A percentile compares a stretch with the other conserved stretches of the same genome.
Evolutionary conservation across 2,888 invertebrate species (phyloP).

Genomic region (Cosmopolites sordidus): DNA sequence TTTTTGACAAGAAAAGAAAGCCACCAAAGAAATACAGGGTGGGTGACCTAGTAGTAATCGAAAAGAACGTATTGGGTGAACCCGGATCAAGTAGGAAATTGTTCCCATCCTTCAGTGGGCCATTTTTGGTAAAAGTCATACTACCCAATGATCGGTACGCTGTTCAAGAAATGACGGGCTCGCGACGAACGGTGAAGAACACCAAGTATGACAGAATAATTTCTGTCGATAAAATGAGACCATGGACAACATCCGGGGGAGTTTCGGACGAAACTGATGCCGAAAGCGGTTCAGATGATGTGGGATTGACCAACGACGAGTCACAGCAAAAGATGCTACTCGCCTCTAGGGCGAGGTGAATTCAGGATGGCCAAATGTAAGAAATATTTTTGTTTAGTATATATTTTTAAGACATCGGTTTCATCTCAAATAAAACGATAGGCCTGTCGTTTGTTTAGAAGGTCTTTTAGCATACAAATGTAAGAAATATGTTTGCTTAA

Average conservation of each 20-base stretch:
- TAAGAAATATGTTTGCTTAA: no score
- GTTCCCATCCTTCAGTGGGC: background rate
- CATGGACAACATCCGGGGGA: background rate
- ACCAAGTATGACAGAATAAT: background rate
- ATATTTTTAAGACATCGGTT: no score
- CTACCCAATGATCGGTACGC: background rate
- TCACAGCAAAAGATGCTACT: background rate
- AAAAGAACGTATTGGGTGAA: background rate
- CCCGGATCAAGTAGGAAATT: no score
- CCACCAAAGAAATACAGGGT: background rate
- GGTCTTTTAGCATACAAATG: no score
- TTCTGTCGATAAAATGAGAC: background rate
- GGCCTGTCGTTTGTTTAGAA: no score
- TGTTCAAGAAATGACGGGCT: background rate
- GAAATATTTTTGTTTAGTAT: background rate
- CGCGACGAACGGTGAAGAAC: background rate
- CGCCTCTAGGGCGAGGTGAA: background rate
- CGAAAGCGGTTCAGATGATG: background rate
- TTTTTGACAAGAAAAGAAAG: conserved; percentile 1
- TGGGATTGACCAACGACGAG: no score
- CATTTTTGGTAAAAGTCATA: no score
- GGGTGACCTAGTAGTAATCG: conserved; percentile 1
- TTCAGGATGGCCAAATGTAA: conserved; percentile 5
- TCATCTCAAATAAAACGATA: no score
- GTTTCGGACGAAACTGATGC: background rate